Base-by-base conservation (phyloP, 2,888 invertebrate genomes). In the Eristalis pertinax region DNA sequence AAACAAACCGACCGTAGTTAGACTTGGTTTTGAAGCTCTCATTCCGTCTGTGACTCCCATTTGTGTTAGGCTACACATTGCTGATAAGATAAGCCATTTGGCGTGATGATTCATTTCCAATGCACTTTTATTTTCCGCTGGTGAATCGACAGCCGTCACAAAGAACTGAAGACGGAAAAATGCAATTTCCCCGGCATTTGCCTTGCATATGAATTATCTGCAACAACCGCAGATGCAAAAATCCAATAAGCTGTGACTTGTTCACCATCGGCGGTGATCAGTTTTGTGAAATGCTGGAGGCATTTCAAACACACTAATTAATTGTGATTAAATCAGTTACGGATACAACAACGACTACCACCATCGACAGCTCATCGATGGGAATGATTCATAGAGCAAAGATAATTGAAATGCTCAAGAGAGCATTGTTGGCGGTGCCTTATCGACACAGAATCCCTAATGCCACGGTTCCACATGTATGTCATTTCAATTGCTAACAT, bases 391-490 rank as follows among this genome's bases (percentile, higher is more conserved):
- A 72, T 5, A 13, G 26, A 4, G 60, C 29, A 43, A 62, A 62
- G 26, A 62, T 72, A 35, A 72, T 72, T 72, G 60, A 41, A 62
- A 72, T 72, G 41, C 72, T 62, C 26, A 29, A 64, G 41, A 62
- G 35, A 11, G 15, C 35, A 22, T 29, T 10, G 56, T 70, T 38
- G 35, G 35, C 24, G 58, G 58, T 38, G 38, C 13, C 60, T 60
- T 70, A 70, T 58, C 58, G 35, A 35, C n/a, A n/a, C 15, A 38
- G 70, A 70, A 70, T 72, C 62, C 62, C 60, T 62, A 72, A 62
- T 41, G 72, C 35, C 32, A n/a, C n/a, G n/a, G 32, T 7, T 19
- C 29, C 19, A 11, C 58, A 35, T 38, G 8, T 64, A n/a, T 32
- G 32, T 32, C 5, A 50, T n/a, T 29, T 41, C 24, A 50, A 50